phyloP scores from a whole-genome alignment of 1,140 invertebrate species.

The Idris sp. region DNA sequence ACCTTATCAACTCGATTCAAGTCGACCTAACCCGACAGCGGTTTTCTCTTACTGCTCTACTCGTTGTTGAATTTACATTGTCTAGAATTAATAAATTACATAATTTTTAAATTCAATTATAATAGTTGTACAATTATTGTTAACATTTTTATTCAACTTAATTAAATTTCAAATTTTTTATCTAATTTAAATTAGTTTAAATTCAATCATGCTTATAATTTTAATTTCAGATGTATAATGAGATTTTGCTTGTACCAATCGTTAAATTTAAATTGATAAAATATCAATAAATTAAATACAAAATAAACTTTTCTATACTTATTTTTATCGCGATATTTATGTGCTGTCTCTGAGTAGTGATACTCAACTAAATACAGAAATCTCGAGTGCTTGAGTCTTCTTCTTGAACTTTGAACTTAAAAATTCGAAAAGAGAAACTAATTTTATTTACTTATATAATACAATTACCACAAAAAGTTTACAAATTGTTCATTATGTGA shows the following conservation, averaged over 20 bases:
- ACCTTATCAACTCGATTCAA: conserved; percentile 77
- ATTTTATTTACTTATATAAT: conserved; percentile 16
- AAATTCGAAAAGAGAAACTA: conserved; percentile 25
- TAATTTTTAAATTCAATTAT: not conserved
- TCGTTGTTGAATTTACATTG: conserved; percentile 19
- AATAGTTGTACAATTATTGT: not conserved
- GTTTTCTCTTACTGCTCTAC: conserved; percentile 23
- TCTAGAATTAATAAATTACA: conserved; percentile 16
- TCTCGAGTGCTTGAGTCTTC: conserved; percentile 18
- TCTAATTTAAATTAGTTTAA: conserved; percentile 4
- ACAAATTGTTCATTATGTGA: too few relatives aligned
- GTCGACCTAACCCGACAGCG: conserved; percentile 69
- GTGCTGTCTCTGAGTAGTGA: conserved; percentile 8
- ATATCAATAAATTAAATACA: too few relatives aligned
- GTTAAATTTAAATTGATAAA: too few relatives aligned
- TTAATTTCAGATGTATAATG: too few relatives aligned
- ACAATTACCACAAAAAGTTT: too few relatives aligned
- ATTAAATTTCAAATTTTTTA: not conserved
- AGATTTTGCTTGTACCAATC: too few relatives aligned
- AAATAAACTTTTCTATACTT: too few relatives aligned
- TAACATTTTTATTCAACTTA: not conserved
- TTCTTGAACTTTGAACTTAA: conserved; percentile 33
- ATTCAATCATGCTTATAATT: too few relatives aligned
- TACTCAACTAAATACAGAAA: conserved; percentile 35
- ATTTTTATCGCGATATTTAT: conserved; percentile 40